Evolutionary conservation across 2,888 invertebrate genomes (phyloP).

Genomic region (Halictus ligatus): DNA sequence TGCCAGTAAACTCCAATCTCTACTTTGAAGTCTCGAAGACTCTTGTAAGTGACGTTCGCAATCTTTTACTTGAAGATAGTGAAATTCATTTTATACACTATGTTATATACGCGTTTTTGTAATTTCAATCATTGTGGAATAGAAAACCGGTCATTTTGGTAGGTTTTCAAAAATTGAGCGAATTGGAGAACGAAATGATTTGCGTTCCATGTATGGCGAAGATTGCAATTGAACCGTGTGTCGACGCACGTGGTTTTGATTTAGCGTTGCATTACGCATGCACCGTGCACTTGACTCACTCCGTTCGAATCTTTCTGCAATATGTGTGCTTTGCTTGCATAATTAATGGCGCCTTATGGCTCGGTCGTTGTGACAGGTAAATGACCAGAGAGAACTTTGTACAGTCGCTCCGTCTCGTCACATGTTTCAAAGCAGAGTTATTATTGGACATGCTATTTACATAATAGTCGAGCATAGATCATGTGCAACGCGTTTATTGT

Average conservation of each 20-base stretch:
- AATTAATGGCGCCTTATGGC: slow-evolving; percentile 6
- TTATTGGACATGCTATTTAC: slow-evolving; percentile 3
- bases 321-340: slow-evolving; percentile 1
- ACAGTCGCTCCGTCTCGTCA: not conserved
- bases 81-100: not conserved
- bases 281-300: slow-evolving; percentile 6
- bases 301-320: not conserved
- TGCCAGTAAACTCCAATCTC: not conserved
- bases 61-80: not conserved
- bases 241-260: not conserved
- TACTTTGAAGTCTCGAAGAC: not conserved
- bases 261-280: not conserved
- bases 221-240: not conserved
- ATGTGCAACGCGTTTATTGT: slow-evolving; percentile 4
- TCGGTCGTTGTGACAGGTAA: not conserved
- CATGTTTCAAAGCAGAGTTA: slow-evolving; percentile 12
- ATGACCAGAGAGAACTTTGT: not conserved
- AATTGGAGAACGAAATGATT: not conserved
- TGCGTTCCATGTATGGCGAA: not conserved
- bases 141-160: too few relatives aligned
- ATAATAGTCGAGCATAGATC: slow-evolving; percentile 19
- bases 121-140: too few relatives aligned
- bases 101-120: not conserved
- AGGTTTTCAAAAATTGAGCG: not conserved
- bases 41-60: not conserved